Base-by-base conservation (phyloP, 2,113 vertebrate species). In the Thunnus thynnus region DNA sequence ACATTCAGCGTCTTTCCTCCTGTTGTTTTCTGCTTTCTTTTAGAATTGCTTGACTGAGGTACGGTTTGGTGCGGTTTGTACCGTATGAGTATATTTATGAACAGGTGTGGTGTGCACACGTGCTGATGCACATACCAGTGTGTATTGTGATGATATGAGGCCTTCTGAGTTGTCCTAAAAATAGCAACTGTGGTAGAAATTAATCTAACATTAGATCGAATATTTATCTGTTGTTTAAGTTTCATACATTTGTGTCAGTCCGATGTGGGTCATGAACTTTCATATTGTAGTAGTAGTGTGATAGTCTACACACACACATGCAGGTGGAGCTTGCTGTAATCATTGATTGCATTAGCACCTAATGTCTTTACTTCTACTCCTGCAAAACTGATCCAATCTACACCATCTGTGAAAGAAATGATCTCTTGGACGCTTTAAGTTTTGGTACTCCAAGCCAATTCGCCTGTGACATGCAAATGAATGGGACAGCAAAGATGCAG, bases 1-100 rank as follows among this genome's bases (percentile, higher is more conserved):
- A 65, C 72, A 66, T 84, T 76, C 78, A 27, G 41, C 18, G 5
- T 18, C 17, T 69, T 46, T 75, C 47, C 27, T 60, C 18, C 27
- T 3, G 8, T 30, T 44, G 61, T 60, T 46, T 22, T 17, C 58
- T 6, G 9, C 10, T 11, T 13, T 65, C 22, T 67, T 20, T 56
- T 46, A 68, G 51, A 64, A 14, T 71, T 52, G 68, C 17, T 67
- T 47, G 12, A 58, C 30, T 8, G 30, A 69, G 36, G 51, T 2
- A 0, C 62, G 14, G 46, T 32, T 60, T 65, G 57, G 47, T 46
- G 3, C 9, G 16, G 30, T 48, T 67, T 57, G 47, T 60, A n/a
- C 56, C 22, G 32, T 22, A 6, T 25, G 72, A 48, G 66, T 68
- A 22, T 69, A 22, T 83, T 71, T 44, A 25, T 52, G 13, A 72